Evolutionary conservation across 2,797 vertebrate genomes (phyloP), one percentile per base, ranked within the genome.

Genomic region (Passerculus sandwichensis): DNA sequence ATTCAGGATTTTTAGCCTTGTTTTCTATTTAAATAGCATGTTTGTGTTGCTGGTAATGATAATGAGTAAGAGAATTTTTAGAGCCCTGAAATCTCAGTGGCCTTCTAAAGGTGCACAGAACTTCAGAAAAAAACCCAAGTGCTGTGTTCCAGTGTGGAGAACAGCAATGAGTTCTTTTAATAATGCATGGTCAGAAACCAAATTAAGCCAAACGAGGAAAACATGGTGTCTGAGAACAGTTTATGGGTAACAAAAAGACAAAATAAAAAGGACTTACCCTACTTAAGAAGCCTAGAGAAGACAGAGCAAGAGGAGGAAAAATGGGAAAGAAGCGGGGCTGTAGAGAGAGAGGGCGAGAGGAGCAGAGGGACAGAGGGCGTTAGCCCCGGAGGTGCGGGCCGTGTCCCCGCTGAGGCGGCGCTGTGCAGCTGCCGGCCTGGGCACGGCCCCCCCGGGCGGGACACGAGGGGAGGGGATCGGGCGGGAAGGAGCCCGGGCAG

Each of bases 151-250:
- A 51, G 14, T 22, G 47, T 12, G 15, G 19, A 12, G 14, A 62
- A 22, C 19, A 62, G 25, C 2, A 2, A 42, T 34, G 25, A 53
- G 9, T 22, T 34, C 11, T 34, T 64, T 23, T 29, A 44, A 29
- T 29, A 53, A 29, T 23, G 19, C 9, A 22, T 14, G 12, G 25
- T 44, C 2, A 1, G 25, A 10, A 61, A 50, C 2, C 2, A n/a
- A 51, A 76, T n/a, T 27, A 27, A n/a, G 23, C 25, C 23, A 17
- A 62, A 62, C 1, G 5, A 51, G 19, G 15, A 15, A 42, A 62
- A 29, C 11, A 2, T 30, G 36, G 36, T 61, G 13, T 51, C 36
- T 40, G 34, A n/a, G 57, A 61, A n/a, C 34, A 2, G 11, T 40
- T n/a, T n/a, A 27, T 13, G 15, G 6, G 22, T 16, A 60, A 48